Conservation (phyloP, 2,888 invertebrate genomes). For the Cataglyphis livida region DNA sequence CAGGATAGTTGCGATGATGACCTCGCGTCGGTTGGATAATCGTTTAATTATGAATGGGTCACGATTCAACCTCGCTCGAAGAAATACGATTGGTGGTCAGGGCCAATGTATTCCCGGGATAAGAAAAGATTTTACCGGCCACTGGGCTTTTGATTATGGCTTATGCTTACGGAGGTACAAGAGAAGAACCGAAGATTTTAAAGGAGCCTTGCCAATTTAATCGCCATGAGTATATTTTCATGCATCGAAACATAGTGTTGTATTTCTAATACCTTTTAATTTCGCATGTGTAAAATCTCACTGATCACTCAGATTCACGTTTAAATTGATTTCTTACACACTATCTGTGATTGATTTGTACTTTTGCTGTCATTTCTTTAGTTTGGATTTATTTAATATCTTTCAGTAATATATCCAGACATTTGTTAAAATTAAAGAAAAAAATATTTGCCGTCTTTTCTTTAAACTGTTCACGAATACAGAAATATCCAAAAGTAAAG, state of each 20-base stretch:
- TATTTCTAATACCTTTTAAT: background rate
- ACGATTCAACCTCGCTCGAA: slow-evolving; percentile 21
- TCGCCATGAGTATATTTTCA: background rate
- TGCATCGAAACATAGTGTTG: background rate
- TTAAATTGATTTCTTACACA: background rate
- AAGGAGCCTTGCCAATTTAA: background rate
- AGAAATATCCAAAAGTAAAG: background rate
- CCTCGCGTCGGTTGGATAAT: slow-evolving; percentile 57
- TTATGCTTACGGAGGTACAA: slow-evolving; percentile 11
- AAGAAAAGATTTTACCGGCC: background rate
- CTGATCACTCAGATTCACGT: background rate
- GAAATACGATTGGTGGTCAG: background rate
- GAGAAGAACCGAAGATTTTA: slow-evolving; percentile 42
- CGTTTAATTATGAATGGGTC: slow-evolving; percentile 71
- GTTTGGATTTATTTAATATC: background rate
- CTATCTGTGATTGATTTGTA: background rate
- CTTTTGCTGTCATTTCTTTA: background rate
- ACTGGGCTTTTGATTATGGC: background rate
- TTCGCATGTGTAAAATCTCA: background rate
- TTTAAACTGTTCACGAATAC: background rate
- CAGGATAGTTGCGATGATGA: slow-evolving; percentile 22
- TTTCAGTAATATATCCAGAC: background rate
- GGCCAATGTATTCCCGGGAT: background rate
- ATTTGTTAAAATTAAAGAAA: background rate
- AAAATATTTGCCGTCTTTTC: background rate